Base-by-base conservation (phyloP, 1,140 invertebrate species). In the Aleiodes sp. region DNA sequence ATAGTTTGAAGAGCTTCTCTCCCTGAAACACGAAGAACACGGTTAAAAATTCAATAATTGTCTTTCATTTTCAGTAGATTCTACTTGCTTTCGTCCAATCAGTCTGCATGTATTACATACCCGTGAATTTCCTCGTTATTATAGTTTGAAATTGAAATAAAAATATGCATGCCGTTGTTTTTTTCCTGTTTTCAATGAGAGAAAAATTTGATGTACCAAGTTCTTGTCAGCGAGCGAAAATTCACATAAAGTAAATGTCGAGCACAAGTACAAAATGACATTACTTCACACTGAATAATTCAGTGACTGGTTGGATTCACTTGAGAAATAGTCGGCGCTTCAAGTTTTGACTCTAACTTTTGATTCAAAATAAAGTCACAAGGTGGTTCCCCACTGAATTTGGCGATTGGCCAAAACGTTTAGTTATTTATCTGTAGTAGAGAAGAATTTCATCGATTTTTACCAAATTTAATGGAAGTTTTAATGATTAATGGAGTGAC, bases 231-330 rank as follows among this genome's bases (percentile, higher is more conserved):
- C 21, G 21, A 24, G 21, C 1, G 16, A 19, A 56, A 56, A 56
- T 2, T 56, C 21, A 21, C 24, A n/a, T 56, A 56, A 56, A 56
- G 46, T 52, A 52, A 4, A 24, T 52, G 46, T 19, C 46, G 21
- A 52, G 46, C 21, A 56, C 46, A 52, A 52, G 46, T 56, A 56
- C 46, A 56, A 56, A 56, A 56, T 56, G 46, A 56, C 19, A 56
- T 56, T 56, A 56, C 46, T 21, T 56, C 16, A 56, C 46, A 56
- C 46, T 56, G 46, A 56, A 56, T 56, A 56, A 56, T 56, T 56
- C 46, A 56, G 46, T 21, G 16, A 24, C n/a, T 26, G 6, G 21
- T 56, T 6, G 46, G n/a, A 3, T 41, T 41, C 39, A 56, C 16
- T 56, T 56, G 46, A 24, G 4, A 21, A n/a, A 8, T 8, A 1